Evolutionary conservation across 2,113 vertebrate species (phyloP).

Genomic region (Tenebrosternarchus preto): DNA sequence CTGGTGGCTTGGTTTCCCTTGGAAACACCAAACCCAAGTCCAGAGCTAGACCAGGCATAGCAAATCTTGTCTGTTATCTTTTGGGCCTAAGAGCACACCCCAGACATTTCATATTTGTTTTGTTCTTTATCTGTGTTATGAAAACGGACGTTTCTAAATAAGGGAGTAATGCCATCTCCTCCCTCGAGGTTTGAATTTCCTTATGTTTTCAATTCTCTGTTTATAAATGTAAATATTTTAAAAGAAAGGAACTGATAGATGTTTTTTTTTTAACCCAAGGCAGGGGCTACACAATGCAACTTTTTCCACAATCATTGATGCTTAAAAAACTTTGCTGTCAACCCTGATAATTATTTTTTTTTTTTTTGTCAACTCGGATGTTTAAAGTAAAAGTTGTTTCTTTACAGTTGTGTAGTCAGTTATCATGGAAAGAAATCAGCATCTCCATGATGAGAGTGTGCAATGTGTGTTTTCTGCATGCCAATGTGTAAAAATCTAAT

Average conservation of each 20-base stretch:
- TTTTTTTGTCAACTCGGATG: not conserved
- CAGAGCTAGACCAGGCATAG: slow-evolving; percentile 5
- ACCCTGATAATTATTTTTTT: not conserved
- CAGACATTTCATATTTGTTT: slow-evolving; percentile 14
- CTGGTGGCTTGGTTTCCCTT: slow-evolving; percentile 44
- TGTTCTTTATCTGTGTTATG: not conserved
- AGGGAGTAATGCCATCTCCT: not conserved
- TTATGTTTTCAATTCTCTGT: not conserved
- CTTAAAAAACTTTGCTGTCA: not conserved
- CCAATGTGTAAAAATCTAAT: not conserved
- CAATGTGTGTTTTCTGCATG: not conserved
- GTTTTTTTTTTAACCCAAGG: too few relatives aligned
- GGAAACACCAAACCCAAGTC: not conserved
- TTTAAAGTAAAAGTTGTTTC: slow-evolving; percentile 1
- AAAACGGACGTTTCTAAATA: not conserved
- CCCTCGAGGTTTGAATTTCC: not conserved
- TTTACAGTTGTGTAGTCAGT: not conserved
- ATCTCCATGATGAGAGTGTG: not conserved
- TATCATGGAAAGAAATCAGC: not conserved
- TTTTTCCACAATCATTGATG: too few relatives aligned
- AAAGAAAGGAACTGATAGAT: not conserved
- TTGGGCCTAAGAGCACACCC: slow-evolving; percentile 12
- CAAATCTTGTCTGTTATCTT: slow-evolving; percentile 26
- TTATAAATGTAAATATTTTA: not conserved
- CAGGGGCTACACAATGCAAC: too few relatives aligned